Conservation (phyloP, 2,888 invertebrate genomes). For the Scaptomyza reducta region DNA sequence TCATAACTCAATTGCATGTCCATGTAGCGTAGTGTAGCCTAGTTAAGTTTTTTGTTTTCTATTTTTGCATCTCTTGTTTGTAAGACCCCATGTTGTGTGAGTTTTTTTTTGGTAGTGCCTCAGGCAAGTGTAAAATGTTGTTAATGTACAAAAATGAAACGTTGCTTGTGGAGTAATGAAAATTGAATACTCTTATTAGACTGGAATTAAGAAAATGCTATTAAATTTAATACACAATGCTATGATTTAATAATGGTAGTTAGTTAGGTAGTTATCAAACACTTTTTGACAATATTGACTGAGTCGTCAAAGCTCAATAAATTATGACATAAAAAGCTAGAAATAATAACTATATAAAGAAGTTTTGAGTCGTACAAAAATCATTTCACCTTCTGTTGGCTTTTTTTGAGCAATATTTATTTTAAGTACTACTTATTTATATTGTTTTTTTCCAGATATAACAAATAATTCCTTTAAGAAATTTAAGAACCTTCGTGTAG, state of each 20-base stretch:
- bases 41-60: conserved; percentile 12
- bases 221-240: too few species aligned
- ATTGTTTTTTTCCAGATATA: too few species aligned
- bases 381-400: too few species aligned
- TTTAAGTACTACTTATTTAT: not conserved
- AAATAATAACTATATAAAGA: too few species aligned
- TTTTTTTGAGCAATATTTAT: too few species aligned
- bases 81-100: conserved; percentile 7
- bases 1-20: conserved; percentile 56
- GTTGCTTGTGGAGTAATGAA: not conserved
- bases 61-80: not conserved
- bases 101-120: conserved; percentile 3
- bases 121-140: conserved; percentile 27
- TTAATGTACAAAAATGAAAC: conserved; percentile 17
- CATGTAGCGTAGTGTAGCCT: conserved; percentile 11
- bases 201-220: not conserved
- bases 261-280: too few species aligned
- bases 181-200: not conserved
- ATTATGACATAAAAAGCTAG: too few species aligned
- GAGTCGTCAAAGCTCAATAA: too few species aligned
- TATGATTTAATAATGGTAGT: too few species aligned
- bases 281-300: too few species aligned
- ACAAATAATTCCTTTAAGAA: too few species aligned
- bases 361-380: too few species aligned
- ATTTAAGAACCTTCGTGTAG: not conserved